Percentiles rank a stretch among this genome's conserved stretches.
Evolutionary conservation across 2,797 vertebrate genomes (phyloP).

Genomic region (Choloepus didactylus): DNA sequence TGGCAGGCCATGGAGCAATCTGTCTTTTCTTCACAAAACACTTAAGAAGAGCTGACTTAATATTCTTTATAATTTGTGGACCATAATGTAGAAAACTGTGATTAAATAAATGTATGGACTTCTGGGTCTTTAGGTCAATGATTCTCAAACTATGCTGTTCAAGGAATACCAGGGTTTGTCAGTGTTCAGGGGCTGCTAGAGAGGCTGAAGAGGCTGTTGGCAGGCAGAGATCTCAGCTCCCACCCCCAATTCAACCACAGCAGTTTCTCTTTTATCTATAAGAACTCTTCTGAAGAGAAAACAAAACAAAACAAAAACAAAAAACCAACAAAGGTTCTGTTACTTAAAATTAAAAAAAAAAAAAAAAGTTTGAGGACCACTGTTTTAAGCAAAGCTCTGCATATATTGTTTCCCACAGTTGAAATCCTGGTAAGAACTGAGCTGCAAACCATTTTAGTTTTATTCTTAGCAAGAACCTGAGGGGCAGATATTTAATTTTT

Average conservation of each 20-base stretch:
- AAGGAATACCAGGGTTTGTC: background rate
- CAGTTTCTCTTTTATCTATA: background rate
- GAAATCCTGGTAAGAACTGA: conserved; percentile 18
- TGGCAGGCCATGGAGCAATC: background rate
- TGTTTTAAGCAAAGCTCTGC: background rate
- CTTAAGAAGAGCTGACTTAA: conserved; percentile 4
- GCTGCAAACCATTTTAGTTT: background rate
- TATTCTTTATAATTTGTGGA: background rate
- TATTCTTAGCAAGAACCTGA: conserved; percentile 25
- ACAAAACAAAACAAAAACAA: no score
- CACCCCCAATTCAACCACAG: background rate
- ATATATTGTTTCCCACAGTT: conserved; percentile 5
- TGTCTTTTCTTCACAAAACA: conserved; percentile 19
- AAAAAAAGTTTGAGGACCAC: background rate
- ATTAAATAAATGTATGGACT: background rate
- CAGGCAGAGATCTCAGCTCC: background rate
- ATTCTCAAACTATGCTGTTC: conserved; percentile 61
- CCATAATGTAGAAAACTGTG: background rate
- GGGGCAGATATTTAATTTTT: background rate
- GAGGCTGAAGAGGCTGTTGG: background rate
- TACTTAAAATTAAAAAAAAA: background rate
- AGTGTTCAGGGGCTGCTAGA: no score
- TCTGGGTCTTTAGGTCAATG: background rate
- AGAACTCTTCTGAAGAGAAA: background rate
- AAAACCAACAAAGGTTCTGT: background rate